Percentiles rank a stretch among this genome's conserved stretches.
Evolutionary conservation across 2,888 invertebrate genomes (phyloP).

Genomic region (Carpatolechia fugitivella): DNA sequence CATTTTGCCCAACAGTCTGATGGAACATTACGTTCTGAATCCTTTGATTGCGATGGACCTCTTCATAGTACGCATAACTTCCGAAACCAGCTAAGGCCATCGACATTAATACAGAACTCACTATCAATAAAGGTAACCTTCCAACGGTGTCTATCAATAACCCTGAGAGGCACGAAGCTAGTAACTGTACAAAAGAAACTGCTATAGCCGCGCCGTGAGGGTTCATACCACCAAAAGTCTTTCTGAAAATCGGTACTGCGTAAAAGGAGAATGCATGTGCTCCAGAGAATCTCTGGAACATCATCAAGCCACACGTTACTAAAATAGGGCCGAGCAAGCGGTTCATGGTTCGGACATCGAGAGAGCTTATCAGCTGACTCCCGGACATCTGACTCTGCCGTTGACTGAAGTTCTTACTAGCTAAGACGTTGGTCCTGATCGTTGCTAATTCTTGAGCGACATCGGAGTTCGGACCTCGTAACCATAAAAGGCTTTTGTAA

Average conservation of each 20-base stretch:
- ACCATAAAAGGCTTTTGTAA: slow-evolving; percentile 85
- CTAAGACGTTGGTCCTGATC: slow-evolving; percentile 83
- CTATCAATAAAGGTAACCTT: slow-evolving; percentile 88
- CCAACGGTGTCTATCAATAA: slow-evolving; percentile 92
- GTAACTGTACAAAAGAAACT: slow-evolving; percentile 89
- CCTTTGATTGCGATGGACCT: slow-evolving; percentile 79
- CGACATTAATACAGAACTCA: slow-evolving; percentile 91
- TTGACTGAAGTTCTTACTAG: slow-evolving; percentile 74
- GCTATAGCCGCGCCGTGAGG: slow-evolving; percentile 92
- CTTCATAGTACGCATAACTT: slow-evolving; percentile 90
- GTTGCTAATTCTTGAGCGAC: slow-evolving; percentile 86
- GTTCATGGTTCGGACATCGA: slow-evolving; percentile 69
- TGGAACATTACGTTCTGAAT: slow-evolving; percentile 74
- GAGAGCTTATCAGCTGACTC: slow-evolving; percentile 60
- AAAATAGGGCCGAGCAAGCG: slow-evolving; percentile 84
- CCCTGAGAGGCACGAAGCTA: slow-evolving; percentile 90
- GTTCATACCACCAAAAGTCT: slow-evolving; percentile 89
- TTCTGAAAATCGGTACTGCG: slow-evolving; percentile 91
- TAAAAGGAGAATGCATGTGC: slow-evolving; percentile 92
- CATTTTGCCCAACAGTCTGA: slow-evolving; percentile 80
- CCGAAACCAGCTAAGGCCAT: slow-evolving; percentile 92
- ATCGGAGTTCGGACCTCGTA: slow-evolving; percentile 90
- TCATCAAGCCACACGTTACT: slow-evolving; percentile 92
- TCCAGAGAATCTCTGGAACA: slow-evolving; percentile 91
- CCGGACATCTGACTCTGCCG: slow-evolving; percentile 68